Conservation (phyloP, 1,140 invertebrate species). For the Drosophila varians region DNA sequence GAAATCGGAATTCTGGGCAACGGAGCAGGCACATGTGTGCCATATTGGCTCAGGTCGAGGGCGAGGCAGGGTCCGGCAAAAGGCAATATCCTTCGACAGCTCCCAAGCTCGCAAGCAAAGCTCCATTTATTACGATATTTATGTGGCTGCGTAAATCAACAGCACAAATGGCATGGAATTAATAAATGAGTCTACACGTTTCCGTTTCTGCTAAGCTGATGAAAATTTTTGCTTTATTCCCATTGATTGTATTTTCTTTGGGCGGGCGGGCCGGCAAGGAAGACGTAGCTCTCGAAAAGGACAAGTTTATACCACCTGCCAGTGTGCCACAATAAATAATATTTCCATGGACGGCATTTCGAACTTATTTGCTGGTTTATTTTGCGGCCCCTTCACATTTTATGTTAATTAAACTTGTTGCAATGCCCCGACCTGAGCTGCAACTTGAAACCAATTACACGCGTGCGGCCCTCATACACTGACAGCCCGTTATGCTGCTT, state of each 20-base stretch:
- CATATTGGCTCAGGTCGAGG: constrained; percentile 13
- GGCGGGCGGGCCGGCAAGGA: not conserved
- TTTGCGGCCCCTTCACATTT: constrained; percentile 61
- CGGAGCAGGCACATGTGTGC: constrained; percentile 19
- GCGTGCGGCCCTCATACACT: constrained; percentile 24
- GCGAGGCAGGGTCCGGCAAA: constrained; percentile 47
- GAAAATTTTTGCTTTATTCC: constrained; percentile 17
- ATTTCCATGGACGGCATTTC: constrained; percentile 34
- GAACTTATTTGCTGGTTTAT: constrained; percentile 49
- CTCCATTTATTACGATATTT: constrained; percentile 77
- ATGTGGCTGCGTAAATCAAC: constrained; percentile 73
- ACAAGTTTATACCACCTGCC: constrained; percentile 4
- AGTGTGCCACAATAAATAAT: constrained; percentile 51
- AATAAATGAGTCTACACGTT: constrained; percentile 69
- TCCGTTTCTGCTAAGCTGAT: constrained; percentile 11
- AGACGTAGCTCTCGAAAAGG: constrained; percentile 3
- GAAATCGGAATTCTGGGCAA: constrained; percentile 28
- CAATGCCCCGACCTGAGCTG: constrained; percentile 28
- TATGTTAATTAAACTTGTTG: constrained; percentile 81
- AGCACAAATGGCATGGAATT: constrained; percentile 79
- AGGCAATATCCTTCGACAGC: constrained; percentile 46
- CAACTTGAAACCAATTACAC: constrained; percentile 77
- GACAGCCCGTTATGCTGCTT: constrained; percentile 73
- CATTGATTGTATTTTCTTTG: constrained; percentile 26
- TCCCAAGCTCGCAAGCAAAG: constrained; percentile 48